A percentile compares a stretch with the other conserved stretches of the same genome.
phyloP scores from a whole-genome alignment of 1,140 invertebrate genomes.

The Hypsibius dujardini region DNA sequence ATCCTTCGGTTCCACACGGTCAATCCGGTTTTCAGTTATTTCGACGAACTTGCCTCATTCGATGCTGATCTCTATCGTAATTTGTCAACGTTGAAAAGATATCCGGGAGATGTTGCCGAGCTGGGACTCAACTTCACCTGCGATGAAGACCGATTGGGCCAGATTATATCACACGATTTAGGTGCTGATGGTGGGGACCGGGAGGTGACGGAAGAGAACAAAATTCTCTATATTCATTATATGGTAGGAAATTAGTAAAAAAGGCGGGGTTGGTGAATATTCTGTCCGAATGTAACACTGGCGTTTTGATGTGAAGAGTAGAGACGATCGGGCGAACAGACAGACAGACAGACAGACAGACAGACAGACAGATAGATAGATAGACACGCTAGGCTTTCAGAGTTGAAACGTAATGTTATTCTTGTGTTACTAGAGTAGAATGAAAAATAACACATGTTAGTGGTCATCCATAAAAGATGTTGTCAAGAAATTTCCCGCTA shows the following conservation, averaged over 20 bases:
- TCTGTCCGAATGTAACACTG: too few species aligned
- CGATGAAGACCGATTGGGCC: constrained; percentile 84
- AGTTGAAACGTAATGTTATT: too few species aligned
- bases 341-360: neutral
- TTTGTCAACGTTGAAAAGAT: constrained; percentile 66
- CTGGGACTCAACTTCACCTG: constrained; percentile 89
- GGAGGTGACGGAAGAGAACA: constrained; percentile 88
- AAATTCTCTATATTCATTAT: constrained; percentile 89
- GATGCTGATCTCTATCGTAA: constrained; percentile 89
- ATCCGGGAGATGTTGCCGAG: constrained; percentile 76
- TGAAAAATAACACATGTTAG: too few species aligned
- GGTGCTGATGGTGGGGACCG: constrained; percentile 79
- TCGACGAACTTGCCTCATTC: constrained; percentile 89
- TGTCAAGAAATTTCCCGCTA: too few species aligned
- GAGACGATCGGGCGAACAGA: neutral
- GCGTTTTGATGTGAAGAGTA: too few species aligned
- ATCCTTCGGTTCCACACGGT: constrained; percentile 72
- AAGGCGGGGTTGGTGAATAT: too few species aligned
- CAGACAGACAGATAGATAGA: too few species aligned
- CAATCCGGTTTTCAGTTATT: constrained; percentile 67
- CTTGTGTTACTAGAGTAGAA: too few species aligned
- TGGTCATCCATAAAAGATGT: too few species aligned
- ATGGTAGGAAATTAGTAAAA: too few species aligned
- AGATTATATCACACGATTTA: constrained; percentile 69
- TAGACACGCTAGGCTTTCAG: too few species aligned